Evolutionary conservation across 1,140 invertebrate species (phyloP).

Genomic region (Drosophila chauvacae): DNA sequence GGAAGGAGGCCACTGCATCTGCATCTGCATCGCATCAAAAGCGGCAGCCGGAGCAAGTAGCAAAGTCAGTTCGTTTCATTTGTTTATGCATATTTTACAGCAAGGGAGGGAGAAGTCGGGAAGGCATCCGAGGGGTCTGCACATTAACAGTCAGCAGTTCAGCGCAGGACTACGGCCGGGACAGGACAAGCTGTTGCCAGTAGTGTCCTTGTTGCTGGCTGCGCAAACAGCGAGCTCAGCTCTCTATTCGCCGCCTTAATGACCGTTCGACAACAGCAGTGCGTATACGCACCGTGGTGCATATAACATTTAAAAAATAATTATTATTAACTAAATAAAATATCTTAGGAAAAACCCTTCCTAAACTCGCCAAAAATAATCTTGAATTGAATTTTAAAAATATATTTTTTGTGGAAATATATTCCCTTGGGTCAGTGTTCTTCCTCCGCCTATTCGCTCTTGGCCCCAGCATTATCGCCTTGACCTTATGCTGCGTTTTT

Average conservation of each 20-base stretch:
- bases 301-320: background rate
- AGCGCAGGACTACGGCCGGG: constrained; percentile 1
- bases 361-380: background rate
- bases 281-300: constrained; percentile 27
- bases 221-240: constrained; percentile 52
- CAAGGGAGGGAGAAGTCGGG: background rate
- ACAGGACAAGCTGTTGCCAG: constrained; percentile 40
- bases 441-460: background rate
- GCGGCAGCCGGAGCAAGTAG: constrained; percentile 23
- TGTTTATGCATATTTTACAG: constrained; percentile 78
- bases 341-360: no score
- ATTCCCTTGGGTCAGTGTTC: background rate
- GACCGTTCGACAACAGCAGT: constrained; percentile 55
- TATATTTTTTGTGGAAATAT: background rate
- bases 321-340: background rate
- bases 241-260: constrained; percentile 63
- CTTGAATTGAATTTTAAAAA: background rate
- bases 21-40: constrained; percentile 44
- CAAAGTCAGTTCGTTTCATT: constrained; percentile 63
- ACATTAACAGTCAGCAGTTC: constrained; percentile 49
- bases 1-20: constrained; percentile 10
- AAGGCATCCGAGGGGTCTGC: constrained; percentile 20
- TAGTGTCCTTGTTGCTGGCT: constrained; percentile 29
- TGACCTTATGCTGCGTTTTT: constrained; percentile 67
- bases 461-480: constrained; percentile 31